Evolutionary conservation across 2,113 vertebrate genomes (phyloP).

Genomic region (Pteropus alecto): DNA sequence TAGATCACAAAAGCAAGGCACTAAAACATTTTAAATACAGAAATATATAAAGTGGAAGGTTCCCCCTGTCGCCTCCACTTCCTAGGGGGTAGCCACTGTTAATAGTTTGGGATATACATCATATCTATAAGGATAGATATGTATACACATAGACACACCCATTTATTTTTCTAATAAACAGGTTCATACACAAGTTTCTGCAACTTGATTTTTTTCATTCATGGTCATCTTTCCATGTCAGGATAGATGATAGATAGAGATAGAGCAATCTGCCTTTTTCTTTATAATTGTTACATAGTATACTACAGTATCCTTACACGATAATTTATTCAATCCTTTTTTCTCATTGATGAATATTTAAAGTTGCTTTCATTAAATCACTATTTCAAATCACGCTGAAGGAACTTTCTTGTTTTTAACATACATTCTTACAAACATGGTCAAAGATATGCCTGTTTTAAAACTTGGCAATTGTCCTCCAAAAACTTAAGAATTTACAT

Average conservation of each 20-base stretch:
- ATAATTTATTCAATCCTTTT: background rate
- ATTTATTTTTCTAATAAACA: constrained; percentile 13
- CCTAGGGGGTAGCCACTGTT: background rate
- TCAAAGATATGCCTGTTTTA: background rate
- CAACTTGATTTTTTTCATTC: background rate
- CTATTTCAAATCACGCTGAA: background rate
- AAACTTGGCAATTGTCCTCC: background rate
- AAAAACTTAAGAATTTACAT: background rate
- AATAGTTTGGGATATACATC: background rate
- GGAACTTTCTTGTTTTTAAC: background rate
- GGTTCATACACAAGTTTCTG: background rate
- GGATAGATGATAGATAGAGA: background rate
- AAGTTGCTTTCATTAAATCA: background rate
- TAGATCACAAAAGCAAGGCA: background rate
- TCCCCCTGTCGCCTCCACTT: background rate
- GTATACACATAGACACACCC: background rate
- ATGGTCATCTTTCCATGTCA: constrained; percentile 3
- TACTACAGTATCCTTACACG: background rate
- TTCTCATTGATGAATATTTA: background rate
- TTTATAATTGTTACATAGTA: background rate
- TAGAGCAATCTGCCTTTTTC: background rate
- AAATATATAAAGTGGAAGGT: background rate
- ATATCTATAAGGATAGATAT: background rate
- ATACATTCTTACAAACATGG: background rate
- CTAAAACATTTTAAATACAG: background rate